A percentile compares a stretch with the other conserved stretches of the same genome.
phyloP scores from a whole-genome alignment of 2,113 vertebrate genomes.

The Casuarius casuarius region DNA sequence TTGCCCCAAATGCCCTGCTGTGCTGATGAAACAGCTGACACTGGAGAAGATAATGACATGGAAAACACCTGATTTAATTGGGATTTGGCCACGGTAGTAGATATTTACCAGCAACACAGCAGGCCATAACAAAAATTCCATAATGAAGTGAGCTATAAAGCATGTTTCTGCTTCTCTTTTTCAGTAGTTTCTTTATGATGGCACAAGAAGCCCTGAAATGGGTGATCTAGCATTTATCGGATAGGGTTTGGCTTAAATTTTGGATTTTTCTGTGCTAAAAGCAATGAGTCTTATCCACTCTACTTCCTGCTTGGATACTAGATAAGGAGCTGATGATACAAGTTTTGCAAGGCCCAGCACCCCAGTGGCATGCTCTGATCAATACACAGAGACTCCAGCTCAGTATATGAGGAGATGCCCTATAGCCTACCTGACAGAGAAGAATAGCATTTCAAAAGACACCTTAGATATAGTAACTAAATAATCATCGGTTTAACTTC shows the following conservation, averaged over 20 bases:
- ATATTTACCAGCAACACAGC: background rate
- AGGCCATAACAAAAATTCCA: background rate
- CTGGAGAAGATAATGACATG: background rate
- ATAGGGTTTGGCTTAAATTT: background rate
- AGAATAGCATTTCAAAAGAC: background rate
- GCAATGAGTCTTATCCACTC: background rate
- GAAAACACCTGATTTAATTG: background rate
- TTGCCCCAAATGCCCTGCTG: background rate
- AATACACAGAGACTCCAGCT: fast-evolving
- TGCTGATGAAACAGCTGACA: background rate
- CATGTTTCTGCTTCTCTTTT: background rate
- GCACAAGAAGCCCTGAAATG: background rate
- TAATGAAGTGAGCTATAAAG: background rate
- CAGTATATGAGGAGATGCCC: fast-evolving
- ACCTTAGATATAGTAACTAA: background rate
- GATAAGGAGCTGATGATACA: background rate
- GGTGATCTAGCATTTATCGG: background rate
- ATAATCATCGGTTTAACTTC: no score
- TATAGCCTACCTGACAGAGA: background rate
- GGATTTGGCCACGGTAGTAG: background rate
- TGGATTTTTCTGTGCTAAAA: background rate
- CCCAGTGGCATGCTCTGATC: background rate
- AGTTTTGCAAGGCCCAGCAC: background rate
- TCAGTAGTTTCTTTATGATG: background rate
- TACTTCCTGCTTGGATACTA: background rate